Percentiles rank a stretch among this genome's conserved stretches.
Evolutionary conservation across 2,113 vertebrate species (phyloP).

Genomic region (Anarhynchus alexandrinus): DNA sequence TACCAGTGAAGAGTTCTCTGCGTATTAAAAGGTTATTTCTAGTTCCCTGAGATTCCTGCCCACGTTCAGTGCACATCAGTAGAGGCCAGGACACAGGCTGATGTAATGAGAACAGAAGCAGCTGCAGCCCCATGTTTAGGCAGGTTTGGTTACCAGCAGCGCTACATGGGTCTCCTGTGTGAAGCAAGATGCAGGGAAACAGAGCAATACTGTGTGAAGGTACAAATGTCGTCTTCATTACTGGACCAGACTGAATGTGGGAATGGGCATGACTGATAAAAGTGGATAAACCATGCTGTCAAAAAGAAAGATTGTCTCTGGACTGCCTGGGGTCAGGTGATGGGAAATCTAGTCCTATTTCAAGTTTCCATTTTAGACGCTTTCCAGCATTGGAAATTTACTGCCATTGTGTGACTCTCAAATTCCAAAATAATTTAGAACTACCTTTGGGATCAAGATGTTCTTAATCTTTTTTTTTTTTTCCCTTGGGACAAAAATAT

Average conservation of each 20-base stretch:
- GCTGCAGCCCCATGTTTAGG: not conserved
- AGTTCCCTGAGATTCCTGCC: not conserved
- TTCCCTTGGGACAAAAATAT: not conserved
- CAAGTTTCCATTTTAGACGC: not conserved
- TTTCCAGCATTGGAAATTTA: not conserved
- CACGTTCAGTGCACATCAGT: not conserved
- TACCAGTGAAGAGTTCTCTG: not conserved
- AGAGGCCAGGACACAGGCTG: not conserved
- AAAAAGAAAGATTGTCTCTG: not conserved
- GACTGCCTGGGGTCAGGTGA: not conserved
- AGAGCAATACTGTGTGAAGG: not conserved
- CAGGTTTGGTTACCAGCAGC: not conserved
- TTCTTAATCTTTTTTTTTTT: not conserved
- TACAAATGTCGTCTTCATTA: not conserved
- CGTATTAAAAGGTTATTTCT: not conserved
- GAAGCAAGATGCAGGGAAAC: not conserved
- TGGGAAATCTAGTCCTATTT: not conserved
- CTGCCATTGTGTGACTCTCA: not conserved
- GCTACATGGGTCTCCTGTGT: not conserved
- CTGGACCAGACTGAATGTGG: not conserved
- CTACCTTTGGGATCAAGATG: conserved; percentile 8
- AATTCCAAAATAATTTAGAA: conserved; percentile 19
- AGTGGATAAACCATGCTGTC: not conserved
- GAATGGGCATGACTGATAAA: not conserved
- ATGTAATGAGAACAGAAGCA: not conserved